Evolutionary conservation across 92 coral and sea anemone species (phyloP), one percentile per base, ranked within the genome.

Genomic region (Umimayanthus chanpuru): DNA sequence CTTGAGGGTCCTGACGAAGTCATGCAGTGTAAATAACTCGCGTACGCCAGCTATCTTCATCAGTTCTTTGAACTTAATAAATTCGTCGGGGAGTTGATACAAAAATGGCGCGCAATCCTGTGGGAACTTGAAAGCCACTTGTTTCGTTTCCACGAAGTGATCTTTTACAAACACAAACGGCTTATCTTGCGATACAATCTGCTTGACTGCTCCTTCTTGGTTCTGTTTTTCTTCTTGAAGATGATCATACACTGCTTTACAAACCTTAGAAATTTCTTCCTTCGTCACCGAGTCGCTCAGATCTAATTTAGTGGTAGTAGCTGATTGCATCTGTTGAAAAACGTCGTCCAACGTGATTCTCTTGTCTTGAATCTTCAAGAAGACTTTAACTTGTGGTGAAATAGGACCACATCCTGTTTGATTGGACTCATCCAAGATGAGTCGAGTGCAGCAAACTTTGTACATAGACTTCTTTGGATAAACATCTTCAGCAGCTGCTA

Each of bases 41-140:
- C 88, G 86, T 0, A 93, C 94, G 1, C 93, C 92, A n/a, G 56
- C 90, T 20, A n/a, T 71, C 53, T 36, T 81, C 82, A 94, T 74
- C 5, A 94, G 79, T 11, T 74, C 53, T 4, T 38, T 5, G 77
- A 79, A 94, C 21, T 30, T 81, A 14, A 38, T 21, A 6, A 81
- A 76, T 14, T 82, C 68, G 2, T 61, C 50, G 9, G 93, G 94
- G 6, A 94, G 85, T 70, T 65, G 49, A 14, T 88, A 44, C 50
- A 94, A 76, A 64, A 83, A 93, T 20, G 98, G 98, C 10, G 91
- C 85, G 49, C 89, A 86, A 75, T 81, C 83, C 44, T 65, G 73
- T 9, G 58, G 76, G 29, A 88, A 68, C 14, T 66, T 71, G 32
- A 89, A 85, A 61, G 95, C 94, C 8, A 94, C 94, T 65, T 84